Percentiles rank a stretch among this genome's conserved stretches.
Evolutionary conservation across 1,140 invertebrate genomes (phyloP).

Genomic region (Heliothis subflexa): DNA sequence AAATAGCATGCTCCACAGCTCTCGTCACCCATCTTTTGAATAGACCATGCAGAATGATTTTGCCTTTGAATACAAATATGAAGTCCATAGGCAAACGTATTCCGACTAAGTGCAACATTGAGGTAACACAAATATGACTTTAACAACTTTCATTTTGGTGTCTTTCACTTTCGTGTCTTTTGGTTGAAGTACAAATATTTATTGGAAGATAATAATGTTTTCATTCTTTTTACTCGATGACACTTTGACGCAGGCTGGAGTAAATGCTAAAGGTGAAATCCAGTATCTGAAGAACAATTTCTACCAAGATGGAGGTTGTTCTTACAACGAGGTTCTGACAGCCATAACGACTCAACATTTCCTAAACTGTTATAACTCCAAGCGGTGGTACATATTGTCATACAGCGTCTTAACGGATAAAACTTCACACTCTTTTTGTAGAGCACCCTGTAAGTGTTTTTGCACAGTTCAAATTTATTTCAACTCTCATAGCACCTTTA

Average conservation of each 20-base stretch:
- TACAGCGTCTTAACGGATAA: slow-evolving; percentile 88
- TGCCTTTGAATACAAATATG: slow-evolving; percentile 90
- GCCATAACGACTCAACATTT: slow-evolving; percentile 74
- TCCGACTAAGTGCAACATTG: slow-evolving; percentile 84
- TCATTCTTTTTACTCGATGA: background rate
- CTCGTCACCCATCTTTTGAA: slow-evolving; percentile 88
- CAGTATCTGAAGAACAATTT: slow-evolving; percentile 88
- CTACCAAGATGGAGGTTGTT: slow-evolving; percentile 88
- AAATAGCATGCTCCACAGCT: slow-evolving; percentile 87
- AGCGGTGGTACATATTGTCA: slow-evolving; percentile 85
- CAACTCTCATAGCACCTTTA: background rate
- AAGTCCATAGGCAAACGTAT: slow-evolving; percentile 88
- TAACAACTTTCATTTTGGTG: background rate
- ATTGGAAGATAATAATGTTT: background rate
- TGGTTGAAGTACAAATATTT: background rate
- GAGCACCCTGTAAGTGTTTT: slow-evolving; percentile 87
- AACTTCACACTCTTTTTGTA: slow-evolving; percentile 87
- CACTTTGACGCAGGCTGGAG: slow-evolving; percentile 80
- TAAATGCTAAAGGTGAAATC: slow-evolving; percentile 89
- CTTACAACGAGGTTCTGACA: slow-evolving; percentile 87
- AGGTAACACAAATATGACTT: slow-evolving; percentile 59
- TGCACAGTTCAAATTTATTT: background rate
- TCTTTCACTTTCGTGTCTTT: background rate
- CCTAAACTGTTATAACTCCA: slow-evolving; percentile 88
- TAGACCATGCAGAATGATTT: slow-evolving; percentile 88